These are phyloP conservation scores for Himalopsyche kuldschensis DNA, from an alignment of 2,888 invertebrate species.

Conservation along the genomic window DNA sequence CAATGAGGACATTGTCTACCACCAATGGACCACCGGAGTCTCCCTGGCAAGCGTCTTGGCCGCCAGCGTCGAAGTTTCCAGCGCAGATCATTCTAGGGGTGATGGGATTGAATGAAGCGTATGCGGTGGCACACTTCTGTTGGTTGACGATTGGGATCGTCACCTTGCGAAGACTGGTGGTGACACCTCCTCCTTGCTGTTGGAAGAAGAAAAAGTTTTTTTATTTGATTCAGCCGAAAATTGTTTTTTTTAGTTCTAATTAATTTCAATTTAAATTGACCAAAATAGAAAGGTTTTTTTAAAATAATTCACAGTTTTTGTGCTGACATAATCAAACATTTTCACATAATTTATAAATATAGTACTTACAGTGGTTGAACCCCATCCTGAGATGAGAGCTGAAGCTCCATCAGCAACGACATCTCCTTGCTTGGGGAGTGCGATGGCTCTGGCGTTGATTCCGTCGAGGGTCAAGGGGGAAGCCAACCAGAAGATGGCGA, in stretches of 20 bases:
- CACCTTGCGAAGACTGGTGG: constrained; percentile 49
- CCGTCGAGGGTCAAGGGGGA: constrained; percentile 45
- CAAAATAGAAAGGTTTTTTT: no score
- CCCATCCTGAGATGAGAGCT: constrained; percentile 55
- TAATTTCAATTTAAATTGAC: no score
- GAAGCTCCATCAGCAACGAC: constrained; percentile 46
- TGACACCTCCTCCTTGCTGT: constrained; percentile 50
- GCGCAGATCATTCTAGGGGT: constrained; percentile 55
- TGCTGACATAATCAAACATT: no score
- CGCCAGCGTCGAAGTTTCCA: constrained; percentile 45
- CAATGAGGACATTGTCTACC: constrained; percentile 51
- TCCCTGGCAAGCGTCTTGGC: constrained; percentile 57
- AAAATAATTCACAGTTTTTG: no score
- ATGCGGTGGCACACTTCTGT: constrained; percentile 48
- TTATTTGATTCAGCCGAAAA: no score
- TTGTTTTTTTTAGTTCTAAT: no score
- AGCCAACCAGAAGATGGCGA: constrained; percentile 47
- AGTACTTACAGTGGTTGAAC: constrained; percentile 46
- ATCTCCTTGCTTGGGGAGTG: constrained; percentile 44
- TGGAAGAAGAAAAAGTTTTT: no score
- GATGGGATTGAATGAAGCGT: constrained; percentile 47
- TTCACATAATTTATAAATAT: no score
- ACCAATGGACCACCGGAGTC: constrained; percentile 66
- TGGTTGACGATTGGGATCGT: constrained; percentile 51
- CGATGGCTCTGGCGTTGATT: constrained; percentile 44